Evolutionary conservation across 1,140 invertebrate species (phyloP).

Genomic region (Lepidostoma basale): DNA sequence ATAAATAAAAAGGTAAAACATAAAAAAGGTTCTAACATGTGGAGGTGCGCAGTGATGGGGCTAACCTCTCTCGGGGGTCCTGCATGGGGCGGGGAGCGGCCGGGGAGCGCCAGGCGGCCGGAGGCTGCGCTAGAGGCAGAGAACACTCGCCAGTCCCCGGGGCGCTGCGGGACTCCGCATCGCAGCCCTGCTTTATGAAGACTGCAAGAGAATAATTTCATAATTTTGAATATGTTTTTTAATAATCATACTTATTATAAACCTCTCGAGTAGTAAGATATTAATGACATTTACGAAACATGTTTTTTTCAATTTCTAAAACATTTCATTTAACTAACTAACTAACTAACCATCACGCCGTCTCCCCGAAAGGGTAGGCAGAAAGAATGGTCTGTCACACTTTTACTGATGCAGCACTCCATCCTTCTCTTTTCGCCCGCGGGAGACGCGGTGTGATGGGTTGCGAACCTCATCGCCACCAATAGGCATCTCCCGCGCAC

Average conservation of each 20-base stretch:
- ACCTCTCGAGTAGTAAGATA: too few species aligned
- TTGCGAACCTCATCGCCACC: too few species aligned
- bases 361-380: too few species aligned
- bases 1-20: not conserved
- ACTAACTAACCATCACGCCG: too few species aligned
- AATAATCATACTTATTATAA: not conserved
- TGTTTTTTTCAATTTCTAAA: too few species aligned
- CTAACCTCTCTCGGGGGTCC: conserved; percentile 46
- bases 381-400: too few species aligned
- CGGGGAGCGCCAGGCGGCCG: conserved; percentile 55
- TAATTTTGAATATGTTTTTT: conserved; percentile 8
- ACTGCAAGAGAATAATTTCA: conserved; percentile 47
- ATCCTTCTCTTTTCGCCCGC: too few species aligned
- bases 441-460: too few species aligned
- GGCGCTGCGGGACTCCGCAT: conserved; percentile 54
- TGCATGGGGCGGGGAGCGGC: not conserved
- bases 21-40: not conserved
- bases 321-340: too few species aligned
- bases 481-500: too few species aligned
- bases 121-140: conserved; percentile 50
- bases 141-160: conserved; percentile 51
- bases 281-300: too few species aligned
- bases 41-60: not conserved
- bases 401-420: too few species aligned
- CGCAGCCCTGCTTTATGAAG: conserved; percentile 58